Percentiles rank a stretch among this genome's conserved stretches.
Conservation (phyloP, 2,113 vertebrate genomes). For the Ceyx melanurus region DNA sequence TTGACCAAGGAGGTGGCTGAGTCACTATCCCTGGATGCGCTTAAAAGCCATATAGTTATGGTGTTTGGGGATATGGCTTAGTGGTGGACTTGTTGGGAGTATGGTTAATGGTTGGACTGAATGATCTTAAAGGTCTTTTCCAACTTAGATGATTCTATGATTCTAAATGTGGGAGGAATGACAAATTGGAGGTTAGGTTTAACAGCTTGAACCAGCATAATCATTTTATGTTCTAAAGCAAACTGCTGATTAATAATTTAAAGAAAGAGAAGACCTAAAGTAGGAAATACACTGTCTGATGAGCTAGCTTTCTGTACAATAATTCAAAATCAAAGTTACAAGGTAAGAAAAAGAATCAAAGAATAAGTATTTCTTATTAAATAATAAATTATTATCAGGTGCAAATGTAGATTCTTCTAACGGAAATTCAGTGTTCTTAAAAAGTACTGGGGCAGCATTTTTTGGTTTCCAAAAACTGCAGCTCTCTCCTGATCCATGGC, state of each 20-base stretch:
- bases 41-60: too few species aligned
- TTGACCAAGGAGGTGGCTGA: too few species aligned
- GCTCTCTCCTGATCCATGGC: neutral
- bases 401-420: neutral
- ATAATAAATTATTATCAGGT: neutral
- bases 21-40: too few species aligned
- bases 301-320: neutral
- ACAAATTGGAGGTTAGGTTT: slow-evolving; percentile 14
- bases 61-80: too few species aligned
- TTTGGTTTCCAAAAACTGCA: neutral
- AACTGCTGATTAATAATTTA: neutral
- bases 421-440: neutral
- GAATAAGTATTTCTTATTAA: neutral
- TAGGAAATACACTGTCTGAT: neutral
- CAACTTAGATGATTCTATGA: too few species aligned
- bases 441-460: neutral
- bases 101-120: too few species aligned
- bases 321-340: neutral
- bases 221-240: slow-evolving; percentile 9
- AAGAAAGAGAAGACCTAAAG: neutral
- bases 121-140: too few species aligned
- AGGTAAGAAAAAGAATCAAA: neutral
- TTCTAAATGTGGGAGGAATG: slow-evolving; percentile 8
- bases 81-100: too few species aligned
- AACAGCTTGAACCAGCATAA: slow-evolving; percentile 15